Base-by-base conservation (phyloP, 2,888 invertebrate species). In the Cerceris ruficornis region DNA sequence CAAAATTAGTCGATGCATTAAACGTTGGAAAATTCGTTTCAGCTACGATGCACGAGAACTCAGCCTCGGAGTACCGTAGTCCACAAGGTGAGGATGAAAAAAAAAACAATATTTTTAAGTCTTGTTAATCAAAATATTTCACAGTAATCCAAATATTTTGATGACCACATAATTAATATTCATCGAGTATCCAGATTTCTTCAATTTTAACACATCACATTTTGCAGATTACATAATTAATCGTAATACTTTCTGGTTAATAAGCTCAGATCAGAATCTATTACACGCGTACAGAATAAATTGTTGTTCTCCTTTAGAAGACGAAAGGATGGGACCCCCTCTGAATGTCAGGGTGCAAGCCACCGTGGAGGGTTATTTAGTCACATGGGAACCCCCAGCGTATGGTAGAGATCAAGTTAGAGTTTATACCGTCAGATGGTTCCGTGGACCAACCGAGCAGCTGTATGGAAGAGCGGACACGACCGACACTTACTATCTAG, bases 301-400 rank as follows among this genome's bases (percentile, higher is more conserved):
- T 28, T 28, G 4, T 28, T 28, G 28, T 28, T 28, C 28, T 28
- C 15, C 72, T 71, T 28, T 46, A 87, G 88, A 87, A 55, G 83
- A 90, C 77, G 93, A 94, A 59, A 92, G 92, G 83, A 94, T 95
- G 83, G 94, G 94, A 58, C 94, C 95, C 67, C 96, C 95, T 5
- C 92, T 94, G 88, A 96, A 96, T 90, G 94, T 98, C 69, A 94
- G 95, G 67, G 95, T 96, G 66, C 94, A 95, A 42, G 94, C 95
- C 72, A 95, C 96, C 58, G 95, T 95, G 65, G 96, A 96, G 77
- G 97, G 97, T 41, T 96, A 96, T 92, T 93, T 96, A 69, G 95
- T 98, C 55, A 95, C 95, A 73, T 97, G 97, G 97, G 94, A 95
- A 76, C 94, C 94, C 69, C 96, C 96, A 0, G 93, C 93, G 41